These are phyloP conservation scores for Steinernema hermaphroditum DNA, from an alignment of 2,888 invertebrate genomes.

Conservation along the genomic window DNA sequence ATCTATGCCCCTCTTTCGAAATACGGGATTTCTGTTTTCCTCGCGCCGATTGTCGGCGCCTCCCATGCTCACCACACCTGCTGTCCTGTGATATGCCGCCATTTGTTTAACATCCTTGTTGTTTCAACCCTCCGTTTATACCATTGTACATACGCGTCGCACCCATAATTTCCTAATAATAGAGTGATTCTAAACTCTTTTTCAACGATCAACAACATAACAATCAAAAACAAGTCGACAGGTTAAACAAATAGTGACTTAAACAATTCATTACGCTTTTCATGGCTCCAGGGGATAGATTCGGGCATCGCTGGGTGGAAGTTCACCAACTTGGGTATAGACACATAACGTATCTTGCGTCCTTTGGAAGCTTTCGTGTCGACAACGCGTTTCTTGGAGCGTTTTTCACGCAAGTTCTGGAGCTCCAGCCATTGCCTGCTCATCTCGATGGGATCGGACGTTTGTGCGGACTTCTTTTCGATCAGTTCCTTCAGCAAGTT, in stretches of 20 bases:
- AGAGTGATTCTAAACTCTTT: neutral
- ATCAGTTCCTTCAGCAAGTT: slow-evolving; percentile 87
- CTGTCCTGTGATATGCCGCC: neutral
- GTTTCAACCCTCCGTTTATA: no score
- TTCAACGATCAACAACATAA: slow-evolving; percentile 34
- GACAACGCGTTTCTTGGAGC: slow-evolving; percentile 75
- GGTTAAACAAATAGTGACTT: slow-evolving; percentile 56
- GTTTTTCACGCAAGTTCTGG: slow-evolving; percentile 84
- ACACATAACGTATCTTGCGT: slow-evolving; percentile 75
- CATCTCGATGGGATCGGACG: slow-evolving; percentile 82
- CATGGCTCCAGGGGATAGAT: slow-evolving; percentile 58
- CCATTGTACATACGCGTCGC: no score
- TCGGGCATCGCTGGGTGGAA: slow-evolving; percentile 62
- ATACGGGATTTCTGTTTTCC: slow-evolving; percentile 3
- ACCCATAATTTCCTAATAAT: no score
- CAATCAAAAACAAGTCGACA: slow-evolving; percentile 27
- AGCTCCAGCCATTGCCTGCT: slow-evolving; percentile 86
- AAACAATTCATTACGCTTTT: slow-evolving; percentile 62
- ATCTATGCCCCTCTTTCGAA: neutral
- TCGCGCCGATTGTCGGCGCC: neutral
- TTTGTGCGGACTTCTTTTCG: slow-evolving; percentile 79
- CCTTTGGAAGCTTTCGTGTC: slow-evolving; percentile 94
- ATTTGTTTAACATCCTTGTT: no score
- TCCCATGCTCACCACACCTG: neutral
- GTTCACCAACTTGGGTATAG: slow-evolving; percentile 66